phyloP scores from a whole-genome alignment of 2,888 invertebrate species.

The Fragum whitleyi region DNA sequence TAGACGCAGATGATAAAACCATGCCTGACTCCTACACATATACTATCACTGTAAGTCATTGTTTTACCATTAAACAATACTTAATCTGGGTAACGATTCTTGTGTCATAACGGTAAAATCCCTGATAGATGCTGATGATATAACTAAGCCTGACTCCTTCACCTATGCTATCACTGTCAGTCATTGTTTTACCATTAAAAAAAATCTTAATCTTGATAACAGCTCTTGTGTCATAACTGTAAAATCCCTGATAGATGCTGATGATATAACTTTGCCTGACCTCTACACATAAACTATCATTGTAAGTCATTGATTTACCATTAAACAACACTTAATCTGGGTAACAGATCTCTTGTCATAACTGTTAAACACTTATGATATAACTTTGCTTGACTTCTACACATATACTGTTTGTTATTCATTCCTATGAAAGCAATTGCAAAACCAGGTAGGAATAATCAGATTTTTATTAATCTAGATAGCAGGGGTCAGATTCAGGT shows the following conservation, averaged over 20 bases:
- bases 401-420: conserved; percentile 16
- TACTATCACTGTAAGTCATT: conserved; percentile 22
- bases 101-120: conserved; percentile 33
- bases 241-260: conserved; percentile 35
- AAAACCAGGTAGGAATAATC: no score
- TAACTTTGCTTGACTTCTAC: not conserved
- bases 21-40: conserved; percentile 3
- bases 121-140: conserved; percentile 40
- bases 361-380: conserved; percentile 40
- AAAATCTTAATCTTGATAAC: no score
- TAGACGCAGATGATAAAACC: conserved; percentile 41
- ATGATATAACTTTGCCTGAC: not conserved
- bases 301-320: conserved; percentile 12
- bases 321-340: no score
- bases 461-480: no score
- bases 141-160: not conserved
- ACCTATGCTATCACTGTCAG: conserved; percentile 26
- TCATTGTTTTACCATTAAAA: not conserved
- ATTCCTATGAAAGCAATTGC: no score
- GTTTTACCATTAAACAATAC: no score
- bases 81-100: conserved; percentile 4
- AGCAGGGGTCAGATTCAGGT: no score
- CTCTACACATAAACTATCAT: conserved; percentile 8
- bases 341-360: conserved; percentile 24
- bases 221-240: conserved; percentile 31